These are phyloP conservation scores for Cromileptes altivelis DNA, from an alignment of 2,113 vertebrate species.

Conservation along the genomic window DNA sequence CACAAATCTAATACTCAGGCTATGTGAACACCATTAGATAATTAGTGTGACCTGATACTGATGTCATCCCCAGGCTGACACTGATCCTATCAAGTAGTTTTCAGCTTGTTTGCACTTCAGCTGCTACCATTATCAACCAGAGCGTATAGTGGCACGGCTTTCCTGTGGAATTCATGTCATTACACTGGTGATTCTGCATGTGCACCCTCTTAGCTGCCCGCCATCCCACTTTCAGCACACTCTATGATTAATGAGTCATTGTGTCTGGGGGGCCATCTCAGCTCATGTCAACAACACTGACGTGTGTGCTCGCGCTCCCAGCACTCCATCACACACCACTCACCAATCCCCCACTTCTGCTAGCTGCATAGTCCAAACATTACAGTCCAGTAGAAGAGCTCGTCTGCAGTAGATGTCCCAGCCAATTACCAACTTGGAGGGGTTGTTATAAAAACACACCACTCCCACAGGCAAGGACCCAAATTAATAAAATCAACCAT, in stretches of 20 bases:
- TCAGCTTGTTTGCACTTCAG: conserved; percentile 46
- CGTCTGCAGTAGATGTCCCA: conserved; percentile 29
- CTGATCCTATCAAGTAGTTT: neutral
- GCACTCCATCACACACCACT: conserved; percentile 28
- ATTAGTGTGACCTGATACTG: conserved; percentile 20
- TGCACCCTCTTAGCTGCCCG: conserved; percentile 53
- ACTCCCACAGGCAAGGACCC: conserved; percentile 60
- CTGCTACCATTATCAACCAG: conserved; percentile 20
- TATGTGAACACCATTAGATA: neutral
- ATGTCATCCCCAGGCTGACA: conserved; percentile 19
- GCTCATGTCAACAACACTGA: conserved; percentile 43
- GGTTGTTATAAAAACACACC: conserved; percentile 61
- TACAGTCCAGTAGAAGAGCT: conserved; percentile 15
- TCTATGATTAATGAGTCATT: conserved; percentile 74
- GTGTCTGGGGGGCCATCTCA: conserved; percentile 37
- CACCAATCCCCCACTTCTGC: neutral
- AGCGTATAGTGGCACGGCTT: neutral
- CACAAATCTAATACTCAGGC: neutral
- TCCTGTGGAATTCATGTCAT: conserved; percentile 44
- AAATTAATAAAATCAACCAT: conserved; percentile 68
- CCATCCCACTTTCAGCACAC: conserved; percentile 46
- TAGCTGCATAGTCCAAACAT: conserved; percentile 33
- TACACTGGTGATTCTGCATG: conserved; percentile 52
- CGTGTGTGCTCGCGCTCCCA: conserved; percentile 28
- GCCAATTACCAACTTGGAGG: conserved; percentile 65